phyloP scores from a whole-genome alignment of 2,888 invertebrate species.

The Sesamia inferens region DNA sequence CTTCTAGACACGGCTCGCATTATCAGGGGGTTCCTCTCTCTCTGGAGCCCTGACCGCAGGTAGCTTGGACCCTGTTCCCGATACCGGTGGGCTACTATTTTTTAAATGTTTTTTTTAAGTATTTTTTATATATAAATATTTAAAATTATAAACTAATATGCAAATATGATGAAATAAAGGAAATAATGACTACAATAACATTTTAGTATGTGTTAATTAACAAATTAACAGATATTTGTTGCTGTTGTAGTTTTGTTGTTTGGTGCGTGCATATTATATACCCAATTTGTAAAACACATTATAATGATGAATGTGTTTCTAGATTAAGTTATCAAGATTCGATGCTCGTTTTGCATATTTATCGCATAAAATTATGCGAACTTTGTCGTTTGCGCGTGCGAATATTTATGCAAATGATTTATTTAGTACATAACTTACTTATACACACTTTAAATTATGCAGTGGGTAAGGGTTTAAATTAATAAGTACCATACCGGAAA shows the following conservation, averaged over 20 bases:
- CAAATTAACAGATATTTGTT: no score
- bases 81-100: no score
- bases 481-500: background rate
- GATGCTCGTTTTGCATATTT: slow-evolving; percentile 29
- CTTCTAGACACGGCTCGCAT: no score
- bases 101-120: no score
- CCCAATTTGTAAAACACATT: slow-evolving; percentile 13
- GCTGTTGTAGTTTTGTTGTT: background rate
- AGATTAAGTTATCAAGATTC: slow-evolving; percentile 26
- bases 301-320: background rate
- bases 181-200: no score
- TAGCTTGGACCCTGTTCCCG: no score
- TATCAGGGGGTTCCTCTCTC: no score
- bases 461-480: accelerated
- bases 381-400: background rate
- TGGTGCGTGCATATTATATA: background rate
- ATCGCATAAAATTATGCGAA: slow-evolving; percentile 13
- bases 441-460: background rate
- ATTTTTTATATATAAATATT: no score
- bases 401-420: slow-evolving; percentile 4
- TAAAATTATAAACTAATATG: no score
- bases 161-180: no score
- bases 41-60: no score
- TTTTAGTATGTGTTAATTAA: slow-evolving; percentile 6
- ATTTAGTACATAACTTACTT: background rate